These are phyloP conservation scores for Clostera curtula DNA, from an alignment of 2,888 invertebrate genomes.

Conservation along the genomic window DNA sequence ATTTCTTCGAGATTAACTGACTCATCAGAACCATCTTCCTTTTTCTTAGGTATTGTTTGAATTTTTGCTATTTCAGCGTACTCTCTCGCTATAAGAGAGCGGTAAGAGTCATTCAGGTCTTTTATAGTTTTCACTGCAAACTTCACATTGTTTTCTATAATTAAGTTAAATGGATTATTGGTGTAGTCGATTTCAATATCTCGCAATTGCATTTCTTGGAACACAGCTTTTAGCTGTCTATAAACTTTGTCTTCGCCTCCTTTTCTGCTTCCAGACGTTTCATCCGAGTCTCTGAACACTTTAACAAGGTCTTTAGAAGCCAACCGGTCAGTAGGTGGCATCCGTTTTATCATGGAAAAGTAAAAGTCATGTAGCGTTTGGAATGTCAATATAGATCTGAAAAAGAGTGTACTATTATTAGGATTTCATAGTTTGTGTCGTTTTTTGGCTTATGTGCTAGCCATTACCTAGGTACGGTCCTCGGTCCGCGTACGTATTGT, in stretches of 20 bases:
- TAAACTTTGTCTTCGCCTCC: constrained; percentile 56
- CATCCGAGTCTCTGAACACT: constrained; percentile 47
- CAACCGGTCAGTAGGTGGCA: constrained; percentile 48
- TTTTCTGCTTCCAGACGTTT: constrained; percentile 42
- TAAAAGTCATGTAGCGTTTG: constrained; percentile 67
- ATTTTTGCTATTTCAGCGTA: constrained; percentile 51
- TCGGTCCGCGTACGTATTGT: too few species aligned
- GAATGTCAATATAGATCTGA: constrained; percentile 52
- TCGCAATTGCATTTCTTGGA: constrained; percentile 51
- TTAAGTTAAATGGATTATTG: constrained; percentile 59
- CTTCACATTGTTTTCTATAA: constrained; percentile 60
- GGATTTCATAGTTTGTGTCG: too few species aligned
- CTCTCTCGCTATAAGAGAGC: constrained; percentile 47
- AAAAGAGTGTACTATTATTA: constrained; percentile 30
- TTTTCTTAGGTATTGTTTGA: constrained; percentile 41
- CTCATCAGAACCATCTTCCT: constrained; percentile 42
- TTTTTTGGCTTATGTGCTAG: too few species aligned
- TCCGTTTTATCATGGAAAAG: constrained; percentile 50
- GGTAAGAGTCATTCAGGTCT: constrained; percentile 45
- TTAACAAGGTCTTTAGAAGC: constrained; percentile 53
- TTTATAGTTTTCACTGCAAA: constrained; percentile 49
- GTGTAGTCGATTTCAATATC: constrained; percentile 50
- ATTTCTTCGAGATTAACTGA: constrained; percentile 42
- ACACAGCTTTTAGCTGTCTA: constrained; percentile 43
- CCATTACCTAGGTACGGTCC: too few species aligned